Evolutionary conservation across 2,797 vertebrate species (phyloP).

Genomic region (Syndactyla subalaris): DNA sequence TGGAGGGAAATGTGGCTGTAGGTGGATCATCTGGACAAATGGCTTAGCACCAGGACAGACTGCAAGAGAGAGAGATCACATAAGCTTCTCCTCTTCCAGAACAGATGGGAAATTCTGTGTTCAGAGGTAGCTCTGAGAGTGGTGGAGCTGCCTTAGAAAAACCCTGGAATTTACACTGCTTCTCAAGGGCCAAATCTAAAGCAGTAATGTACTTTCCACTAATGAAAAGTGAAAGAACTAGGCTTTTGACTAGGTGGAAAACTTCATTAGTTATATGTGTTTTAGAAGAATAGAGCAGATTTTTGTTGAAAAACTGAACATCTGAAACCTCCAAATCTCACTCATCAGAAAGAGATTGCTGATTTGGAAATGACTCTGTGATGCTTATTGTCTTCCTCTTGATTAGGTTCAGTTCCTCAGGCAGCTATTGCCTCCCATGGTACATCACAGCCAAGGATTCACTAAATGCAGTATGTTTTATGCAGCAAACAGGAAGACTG

Average conservation of each 20-base stretch:
- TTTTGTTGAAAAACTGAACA: not conserved
- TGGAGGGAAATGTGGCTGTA: not conserved
- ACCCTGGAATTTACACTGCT: not conserved
- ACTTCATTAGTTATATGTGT: not conserved
- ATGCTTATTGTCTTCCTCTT: not conserved
- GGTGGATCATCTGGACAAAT: not conserved
- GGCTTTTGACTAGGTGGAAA: not conserved
- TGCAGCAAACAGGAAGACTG: not conserved
- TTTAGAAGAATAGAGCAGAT: not conserved
- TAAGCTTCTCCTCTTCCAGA: not conserved
- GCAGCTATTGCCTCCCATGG: not conserved
- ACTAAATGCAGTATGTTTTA: not conserved
- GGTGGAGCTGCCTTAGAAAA: not conserved
- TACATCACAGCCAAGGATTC: not conserved
- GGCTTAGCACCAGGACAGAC: not conserved
- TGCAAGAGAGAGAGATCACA: not conserved
- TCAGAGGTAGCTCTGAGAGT: not conserved
- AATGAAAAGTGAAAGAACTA: not conserved
- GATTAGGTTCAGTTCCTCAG: not conserved
- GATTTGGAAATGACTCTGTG: not conserved
- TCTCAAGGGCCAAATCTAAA: not conserved
- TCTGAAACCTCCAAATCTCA: not conserved
- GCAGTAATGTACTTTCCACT: not conserved
- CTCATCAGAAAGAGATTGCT: not conserved
- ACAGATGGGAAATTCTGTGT: not conserved